These are phyloP conservation scores for Sciurus niger DNA, from an alignment of 2,113 vertebrate species.

Conservation along the genomic window DNA sequence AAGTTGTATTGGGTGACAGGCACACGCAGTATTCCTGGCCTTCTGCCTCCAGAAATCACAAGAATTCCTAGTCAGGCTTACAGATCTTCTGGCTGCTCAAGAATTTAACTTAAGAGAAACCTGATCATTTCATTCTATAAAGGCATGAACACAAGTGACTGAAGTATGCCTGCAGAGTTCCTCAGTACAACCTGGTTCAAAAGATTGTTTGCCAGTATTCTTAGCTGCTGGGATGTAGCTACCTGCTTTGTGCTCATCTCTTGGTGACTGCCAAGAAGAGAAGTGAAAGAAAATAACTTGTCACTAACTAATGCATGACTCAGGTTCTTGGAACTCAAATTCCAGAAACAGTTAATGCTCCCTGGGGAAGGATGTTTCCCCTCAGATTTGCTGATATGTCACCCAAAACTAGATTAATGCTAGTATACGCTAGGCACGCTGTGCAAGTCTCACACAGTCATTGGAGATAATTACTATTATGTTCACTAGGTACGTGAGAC, in stretches of 20 bases:
- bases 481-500: neutral
- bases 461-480: neutral
- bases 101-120: conserved; percentile 14
- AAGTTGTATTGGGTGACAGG: neutral
- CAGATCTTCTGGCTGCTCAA: neutral
- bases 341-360: conserved; percentile 33
- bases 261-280: conserved; percentile 13
- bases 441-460: neutral
- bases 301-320: neutral
- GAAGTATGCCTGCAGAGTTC: neutral
- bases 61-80: neutral
- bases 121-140: neutral
- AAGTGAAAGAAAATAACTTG: conserved; percentile 48
- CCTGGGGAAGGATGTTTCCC: neutral
- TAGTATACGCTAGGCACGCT: neutral
- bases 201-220: conserved; percentile 60
- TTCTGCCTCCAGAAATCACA: neutral
- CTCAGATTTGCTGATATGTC: neutral
- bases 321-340: neutral
- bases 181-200: conserved; percentile 21
- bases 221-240: neutral
- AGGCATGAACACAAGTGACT: neutral
- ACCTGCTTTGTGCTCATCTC: conserved; percentile 38
- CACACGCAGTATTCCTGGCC: neutral
- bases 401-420: neutral